Base-by-base conservation (phyloP, 2,797 vertebrate genomes). In the Thalassophryne amazonica region DNA sequence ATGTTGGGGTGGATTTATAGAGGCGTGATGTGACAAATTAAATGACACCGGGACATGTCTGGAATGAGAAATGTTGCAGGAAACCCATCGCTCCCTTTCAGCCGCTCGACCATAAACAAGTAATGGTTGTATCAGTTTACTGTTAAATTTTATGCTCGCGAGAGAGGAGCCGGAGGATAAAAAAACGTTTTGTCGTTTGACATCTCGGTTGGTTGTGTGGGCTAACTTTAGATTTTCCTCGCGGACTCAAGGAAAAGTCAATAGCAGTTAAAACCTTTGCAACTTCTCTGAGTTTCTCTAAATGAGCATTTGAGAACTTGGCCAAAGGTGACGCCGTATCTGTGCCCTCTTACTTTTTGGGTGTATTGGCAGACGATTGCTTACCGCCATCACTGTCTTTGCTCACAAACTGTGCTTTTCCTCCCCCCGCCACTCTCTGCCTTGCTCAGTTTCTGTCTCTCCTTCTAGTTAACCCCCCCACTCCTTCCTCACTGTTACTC, bases 121-220 rank as follows among this genome's bases (percentile, higher is more conserved):
- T 72, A 75, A 82, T 57, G 73, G 70, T 73, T 65, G 56, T 72
- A 79, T 81, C 75, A 76, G 53, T 86, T 88, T 81, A 81, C 59
- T 73, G 72, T 68, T 64, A 75, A 77, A 82, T 78, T 80, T 86
- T 70, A 78, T 68, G 50, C 69, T 74, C 83, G 84, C 80, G 76
- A 69, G 73, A 39, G 58, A 49, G 59, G 63, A 68, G 78, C 63
- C 56, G 59, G 38, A 33, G 43, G 50, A 60, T n/a, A n/a, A 60
- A 67, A 38, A 67, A 53, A 61, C 18, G 18, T 69, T 59, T 73
- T 57, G 38, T 37, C 43, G 25, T 39, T 69, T 78, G 82, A 72
- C 75, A 46, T 63, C 12, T n/a, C n/a, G n/a, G n/a, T n/a, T n/a
- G 10, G 38, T 42, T 50, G n/a, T 46, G 34, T 40, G 47, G 63